Evolutionary conservation across 2,113 vertebrate species (phyloP).

Genomic region (Illadopsis cleaveri): DNA sequence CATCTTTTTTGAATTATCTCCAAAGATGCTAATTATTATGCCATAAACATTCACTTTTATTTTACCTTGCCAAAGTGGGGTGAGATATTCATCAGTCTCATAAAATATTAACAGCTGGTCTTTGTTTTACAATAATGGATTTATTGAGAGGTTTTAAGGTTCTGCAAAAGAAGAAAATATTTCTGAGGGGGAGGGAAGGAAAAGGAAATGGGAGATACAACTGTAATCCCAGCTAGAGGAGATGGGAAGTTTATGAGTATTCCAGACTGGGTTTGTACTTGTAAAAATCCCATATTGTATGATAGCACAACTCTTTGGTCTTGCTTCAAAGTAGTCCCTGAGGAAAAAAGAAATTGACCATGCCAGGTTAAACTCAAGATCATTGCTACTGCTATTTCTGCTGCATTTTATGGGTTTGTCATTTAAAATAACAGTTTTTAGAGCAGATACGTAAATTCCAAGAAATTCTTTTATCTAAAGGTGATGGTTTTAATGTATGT

Average conservation of each 20-base stretch:
- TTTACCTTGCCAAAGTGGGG: neutral
- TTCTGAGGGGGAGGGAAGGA: neutral
- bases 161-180: neutral
- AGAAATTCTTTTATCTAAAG: neutral
- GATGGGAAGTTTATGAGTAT: neutral
- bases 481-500: no score
- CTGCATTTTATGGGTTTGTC: neutral
- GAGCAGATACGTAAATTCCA: neutral
- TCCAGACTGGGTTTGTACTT: neutral
- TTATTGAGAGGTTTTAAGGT: neutral
- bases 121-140: neutral
- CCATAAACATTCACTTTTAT: constrained; percentile 3
- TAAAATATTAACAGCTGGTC: constrained; percentile 7
- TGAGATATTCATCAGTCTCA: neutral
- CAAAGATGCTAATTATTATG: constrained; percentile 39
- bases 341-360: neutral
- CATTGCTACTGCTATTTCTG: neutral
- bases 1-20: constrained; percentile 20
- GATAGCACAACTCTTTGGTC: neutral
- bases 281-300: neutral
- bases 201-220: neutral
- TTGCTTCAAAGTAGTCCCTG: neutral
- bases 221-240: neutral
- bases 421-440: neutral
- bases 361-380: neutral